Evolutionary conservation across 1,140 invertebrate species (phyloP).

Genomic region (Drosophila prosaltans): DNA sequence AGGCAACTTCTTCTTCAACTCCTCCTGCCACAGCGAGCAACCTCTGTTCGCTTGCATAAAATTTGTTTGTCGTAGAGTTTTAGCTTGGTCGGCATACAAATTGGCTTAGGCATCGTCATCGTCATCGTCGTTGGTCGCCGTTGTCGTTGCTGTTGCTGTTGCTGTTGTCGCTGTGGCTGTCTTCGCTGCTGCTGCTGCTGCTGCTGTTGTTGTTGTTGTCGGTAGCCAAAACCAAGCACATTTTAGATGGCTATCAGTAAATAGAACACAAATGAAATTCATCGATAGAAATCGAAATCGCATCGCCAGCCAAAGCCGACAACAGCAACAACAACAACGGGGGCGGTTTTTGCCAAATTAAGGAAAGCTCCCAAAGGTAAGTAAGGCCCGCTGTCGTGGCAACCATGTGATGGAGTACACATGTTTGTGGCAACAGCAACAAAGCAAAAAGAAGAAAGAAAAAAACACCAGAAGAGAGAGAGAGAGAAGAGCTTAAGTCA

Average conservation of each 20-base stretch:
- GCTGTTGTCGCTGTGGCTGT: background rate
- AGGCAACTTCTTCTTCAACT: background rate
- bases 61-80: conserved; percentile 60
- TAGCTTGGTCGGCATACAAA: conserved; percentile 57
- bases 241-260: conserved; percentile 82
- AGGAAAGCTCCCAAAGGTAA: conserved; percentile 39
- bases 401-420: conserved; percentile 79
- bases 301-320: conserved; percentile 40
- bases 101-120: conserved; percentile 57
- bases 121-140: conserved; percentile 8
- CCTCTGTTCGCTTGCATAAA: conserved; percentile 65
- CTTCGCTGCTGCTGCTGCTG: background rate
- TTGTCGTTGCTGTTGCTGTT: background rate
- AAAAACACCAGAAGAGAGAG: conserved; percentile 7
- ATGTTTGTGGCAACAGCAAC: conserved; percentile 68
- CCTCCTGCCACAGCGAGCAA: background rate
- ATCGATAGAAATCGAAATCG: conserved; percentile 81
- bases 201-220: conserved; percentile 21
- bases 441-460: conserved; percentile 23
- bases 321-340: conserved; percentile 25
- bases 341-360: conserved; percentile 69
- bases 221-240: conserved; percentile 59
- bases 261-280: conserved; percentile 82
- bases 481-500: conserved; percentile 26
- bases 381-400: conserved; percentile 46